Evolutionary conservation across 2,888 invertebrate species (phyloP).

Genomic region (Autographa gamma): DNA sequence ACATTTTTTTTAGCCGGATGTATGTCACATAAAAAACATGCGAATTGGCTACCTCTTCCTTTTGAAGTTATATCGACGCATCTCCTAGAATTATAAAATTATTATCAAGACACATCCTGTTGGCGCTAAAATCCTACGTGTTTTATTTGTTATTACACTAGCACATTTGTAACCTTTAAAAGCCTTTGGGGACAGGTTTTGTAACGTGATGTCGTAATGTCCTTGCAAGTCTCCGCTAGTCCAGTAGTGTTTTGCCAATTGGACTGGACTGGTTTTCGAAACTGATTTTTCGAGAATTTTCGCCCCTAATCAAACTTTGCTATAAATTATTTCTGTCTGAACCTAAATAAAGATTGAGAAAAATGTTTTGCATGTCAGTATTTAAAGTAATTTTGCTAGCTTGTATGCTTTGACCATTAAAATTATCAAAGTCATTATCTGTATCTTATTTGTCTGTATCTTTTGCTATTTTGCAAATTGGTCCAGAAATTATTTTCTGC

Average conservation of each 20-base stretch:
- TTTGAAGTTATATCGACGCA: no score
- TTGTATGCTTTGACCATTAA: not conserved
- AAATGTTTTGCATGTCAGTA: no score
- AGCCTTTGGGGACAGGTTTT: slow-evolving; percentile 1
- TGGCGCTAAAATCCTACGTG: not conserved
- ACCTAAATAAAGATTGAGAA: no score
- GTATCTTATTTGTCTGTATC: not conserved
- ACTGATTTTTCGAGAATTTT: not conserved
- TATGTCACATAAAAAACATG: no score
- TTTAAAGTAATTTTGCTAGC: not conserved
- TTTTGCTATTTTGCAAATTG: not conserved
- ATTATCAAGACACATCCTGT: not conserved
- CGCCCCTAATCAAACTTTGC: not conserved
- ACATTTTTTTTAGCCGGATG: no score
- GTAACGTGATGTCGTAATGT: not conserved
- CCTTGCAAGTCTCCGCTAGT: not conserved
- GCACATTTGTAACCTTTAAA: not conserved
- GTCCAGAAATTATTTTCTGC: not conserved
- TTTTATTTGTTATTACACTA: not conserved
- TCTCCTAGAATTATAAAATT: no score
- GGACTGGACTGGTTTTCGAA: not conserved
- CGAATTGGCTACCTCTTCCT: no score
- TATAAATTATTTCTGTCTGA: no score
- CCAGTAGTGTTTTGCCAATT: not conserved
- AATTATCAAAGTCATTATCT: not conserved